Evolutionary conservation across 2,888 invertebrate species (phyloP).

Genomic region (Crepidodera aurea): DNA sequence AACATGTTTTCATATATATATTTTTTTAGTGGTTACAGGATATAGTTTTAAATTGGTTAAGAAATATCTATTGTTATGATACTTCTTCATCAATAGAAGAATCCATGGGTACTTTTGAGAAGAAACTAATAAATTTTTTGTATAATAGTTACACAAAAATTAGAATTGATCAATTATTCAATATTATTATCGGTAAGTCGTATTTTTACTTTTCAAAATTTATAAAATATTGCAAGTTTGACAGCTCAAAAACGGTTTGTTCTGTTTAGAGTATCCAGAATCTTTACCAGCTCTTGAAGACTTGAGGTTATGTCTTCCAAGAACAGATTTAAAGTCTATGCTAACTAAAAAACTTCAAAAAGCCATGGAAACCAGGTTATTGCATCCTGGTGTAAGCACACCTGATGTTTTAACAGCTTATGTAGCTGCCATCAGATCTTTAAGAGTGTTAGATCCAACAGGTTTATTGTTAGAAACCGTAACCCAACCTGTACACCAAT

Average conservation of each 20-base stretch:
- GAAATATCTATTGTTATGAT: slow-evolving; percentile 78
- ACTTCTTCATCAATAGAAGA: slow-evolving; percentile 67
- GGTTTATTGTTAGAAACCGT: slow-evolving; percentile 94
- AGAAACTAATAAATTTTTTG: slow-evolving; percentile 81
- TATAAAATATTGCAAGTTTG: neutral
- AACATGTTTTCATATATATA: neutral
- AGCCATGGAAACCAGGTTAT: slow-evolving; percentile 83
- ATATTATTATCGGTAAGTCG: slow-evolving; percentile 83
- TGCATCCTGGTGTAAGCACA: slow-evolving; percentile 96
- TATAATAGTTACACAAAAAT: slow-evolving; percentile 89
- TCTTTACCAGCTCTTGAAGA: slow-evolving; percentile 93
- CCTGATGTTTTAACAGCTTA: slow-evolving; percentile 96
- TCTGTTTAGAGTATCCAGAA: slow-evolving; percentile 84
- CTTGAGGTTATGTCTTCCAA: slow-evolving; percentile 82
- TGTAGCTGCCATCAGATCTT: slow-evolving; percentile 91
- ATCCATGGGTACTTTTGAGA: slow-evolving; percentile 72
- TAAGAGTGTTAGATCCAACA: slow-evolving; percentile 90
- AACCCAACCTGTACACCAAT: slow-evolving; percentile 90
- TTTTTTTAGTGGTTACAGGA: slow-evolving; percentile 81
- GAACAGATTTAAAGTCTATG: slow-evolving; percentile 81
- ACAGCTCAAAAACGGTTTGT: neutral
- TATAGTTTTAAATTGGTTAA: slow-evolving; percentile 87
- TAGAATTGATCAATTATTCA: slow-evolving; percentile 91
- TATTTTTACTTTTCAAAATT: neutral
- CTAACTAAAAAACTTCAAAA: slow-evolving; percentile 82